Base-by-base conservation (phyloP, 2,113 vertebrate species). In the Tichodroma muraria region DNA sequence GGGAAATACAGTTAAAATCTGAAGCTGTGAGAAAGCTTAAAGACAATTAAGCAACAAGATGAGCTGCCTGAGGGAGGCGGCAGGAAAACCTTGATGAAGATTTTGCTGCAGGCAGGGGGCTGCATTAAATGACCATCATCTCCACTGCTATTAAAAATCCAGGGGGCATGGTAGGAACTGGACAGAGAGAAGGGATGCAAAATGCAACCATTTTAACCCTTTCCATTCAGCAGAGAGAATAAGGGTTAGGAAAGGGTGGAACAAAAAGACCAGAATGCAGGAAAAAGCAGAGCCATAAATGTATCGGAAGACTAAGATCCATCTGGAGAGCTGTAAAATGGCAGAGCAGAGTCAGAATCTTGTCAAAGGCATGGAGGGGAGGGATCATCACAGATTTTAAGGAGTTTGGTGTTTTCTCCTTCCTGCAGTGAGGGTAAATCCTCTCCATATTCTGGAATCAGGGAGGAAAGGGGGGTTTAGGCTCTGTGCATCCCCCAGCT, bases 11-110 rank as follows among this genome's bases (percentile, higher is more conserved):
- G 76, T 68, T 63, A 60, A 90, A 93, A 91, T 13, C 64, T 8
- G 83, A 95, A 90, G 88, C 90, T 90, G 90, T 53, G 92, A 94
- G 80, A 42, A 84, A 79, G 76, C 76, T 68, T 86, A 86, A 92
- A 91, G 90, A 94, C 88, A 96, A 97, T 96, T 94, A 97, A 94
- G 90, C 76, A 53, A 75, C 3, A 24, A 90, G 85, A 93, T 33
- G 77, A 94, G 82, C 91, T 65, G 90, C 94, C 90, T 4, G 65
- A 76, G 94, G 89, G 92, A 91, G 88, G 82, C n/a, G 33, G 80
- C 60, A 60, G 85, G 82, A 88, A 94, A 93, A 72, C 56, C 95
- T 93, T 79, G 92, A 96, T 89, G 93, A 94, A 90, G 96, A 90
- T 94, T 64, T 80, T 38, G 80, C 94, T 93, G 93, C 90, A 90